Conservation (phyloP, 2,113 vertebrate genomes). For the Psittacara wagleri region DNA sequence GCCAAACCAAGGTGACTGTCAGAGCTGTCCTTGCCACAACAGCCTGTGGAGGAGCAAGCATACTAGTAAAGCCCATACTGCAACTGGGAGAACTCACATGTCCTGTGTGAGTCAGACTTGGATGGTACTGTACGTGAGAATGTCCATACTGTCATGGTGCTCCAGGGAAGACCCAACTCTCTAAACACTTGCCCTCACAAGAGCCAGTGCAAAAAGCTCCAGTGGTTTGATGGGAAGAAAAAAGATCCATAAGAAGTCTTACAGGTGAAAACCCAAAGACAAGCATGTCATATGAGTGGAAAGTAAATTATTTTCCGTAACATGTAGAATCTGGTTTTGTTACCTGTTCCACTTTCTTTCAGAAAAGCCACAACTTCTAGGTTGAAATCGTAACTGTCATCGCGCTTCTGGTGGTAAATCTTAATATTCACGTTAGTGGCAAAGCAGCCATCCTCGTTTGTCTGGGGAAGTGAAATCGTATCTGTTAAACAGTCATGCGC, state of each 20-base stretch:
- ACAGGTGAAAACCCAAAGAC: background rate
- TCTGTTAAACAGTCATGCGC: background rate
- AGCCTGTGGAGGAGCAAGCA: background rate
- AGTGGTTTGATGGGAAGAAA: background rate
- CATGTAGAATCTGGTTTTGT: background rate
- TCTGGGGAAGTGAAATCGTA: background rate
- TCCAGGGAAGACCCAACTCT: background rate
- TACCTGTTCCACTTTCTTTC: constrained; percentile 68
- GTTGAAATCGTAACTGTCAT: constrained; percentile 22
- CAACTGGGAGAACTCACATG: background rate
- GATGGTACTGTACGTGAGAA: background rate
- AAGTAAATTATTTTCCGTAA: background rate
- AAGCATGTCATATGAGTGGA: background rate
- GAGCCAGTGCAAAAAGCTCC: background rate
- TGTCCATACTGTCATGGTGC: background rate
- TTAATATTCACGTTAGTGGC: background rate
- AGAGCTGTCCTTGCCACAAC: background rate
- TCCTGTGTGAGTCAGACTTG: background rate
- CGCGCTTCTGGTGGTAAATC: constrained; percentile 16
- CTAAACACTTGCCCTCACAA: background rate
- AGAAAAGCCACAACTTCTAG: constrained; percentile 44
- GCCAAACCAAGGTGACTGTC: background rate
- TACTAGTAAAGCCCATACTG: background rate
- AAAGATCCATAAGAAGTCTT: background rate
- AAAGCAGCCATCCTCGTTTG: constrained; percentile 43